These are phyloP conservation scores for Rhagium mordax DNA, from an alignment of 2,888 invertebrate genomes.

Conservation along the genomic window DNA sequence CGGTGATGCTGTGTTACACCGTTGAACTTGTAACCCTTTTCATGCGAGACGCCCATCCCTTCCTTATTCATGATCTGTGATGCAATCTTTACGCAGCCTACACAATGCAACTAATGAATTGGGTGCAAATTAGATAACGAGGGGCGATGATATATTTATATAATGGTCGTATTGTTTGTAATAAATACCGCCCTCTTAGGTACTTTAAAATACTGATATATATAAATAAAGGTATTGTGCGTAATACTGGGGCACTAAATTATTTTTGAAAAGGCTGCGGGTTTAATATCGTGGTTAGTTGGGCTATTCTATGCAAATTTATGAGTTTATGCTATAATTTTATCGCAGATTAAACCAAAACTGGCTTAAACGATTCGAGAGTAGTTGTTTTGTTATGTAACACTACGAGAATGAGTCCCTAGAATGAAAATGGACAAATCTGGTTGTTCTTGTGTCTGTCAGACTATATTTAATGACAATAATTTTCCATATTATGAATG, in stretches of 20 bases:
- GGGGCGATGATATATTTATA: constrained; percentile 43
- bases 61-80: constrained; percentile 30
- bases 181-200: not conserved
- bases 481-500: no score
- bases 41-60: constrained; percentile 12
- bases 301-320: no score
- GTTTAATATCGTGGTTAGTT: not conserved
- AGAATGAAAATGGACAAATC: no score
- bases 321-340: no score
- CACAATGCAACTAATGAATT: constrained; percentile 50
- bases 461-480: no score
- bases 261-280: not conserved
- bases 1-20: constrained; percentile 39
- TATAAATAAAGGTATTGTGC: not conserved
- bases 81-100: constrained; percentile 44
- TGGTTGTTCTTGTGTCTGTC: no score
- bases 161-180: constrained; percentile 6
- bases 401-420: no score
- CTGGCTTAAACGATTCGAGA: no score
- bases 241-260: not conserved
- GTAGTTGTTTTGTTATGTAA: no score
- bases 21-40: constrained; percentile 36
- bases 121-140: constrained; percentile 44
- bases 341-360: not conserved
- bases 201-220: not conserved